Conservation (phyloP, 2,888 invertebrate genomes). For the Brachylomia viminalis region DNA sequence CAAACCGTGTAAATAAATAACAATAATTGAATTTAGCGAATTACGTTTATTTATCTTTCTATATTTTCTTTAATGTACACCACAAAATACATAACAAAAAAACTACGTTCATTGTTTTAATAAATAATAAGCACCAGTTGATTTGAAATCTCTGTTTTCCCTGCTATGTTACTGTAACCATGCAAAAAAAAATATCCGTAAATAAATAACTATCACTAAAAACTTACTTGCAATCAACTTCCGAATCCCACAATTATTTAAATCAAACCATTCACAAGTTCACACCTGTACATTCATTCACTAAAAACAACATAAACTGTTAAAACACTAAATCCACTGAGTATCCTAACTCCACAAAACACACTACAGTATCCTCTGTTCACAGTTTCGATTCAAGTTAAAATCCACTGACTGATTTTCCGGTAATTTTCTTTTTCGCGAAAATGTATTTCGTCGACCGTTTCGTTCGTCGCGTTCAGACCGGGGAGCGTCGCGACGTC, state of each 20-base stretch:
- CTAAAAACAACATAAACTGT: slow-evolving; percentile 57
- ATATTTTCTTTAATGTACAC: no score
- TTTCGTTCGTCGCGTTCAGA: slow-evolving; percentile 47
- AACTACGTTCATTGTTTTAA: no score
- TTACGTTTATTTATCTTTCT: not conserved
- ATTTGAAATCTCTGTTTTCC: not conserved
- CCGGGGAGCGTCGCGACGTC: slow-evolving; percentile 41
- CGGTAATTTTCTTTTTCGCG: slow-evolving; percentile 51
- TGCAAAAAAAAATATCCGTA: not conserved
- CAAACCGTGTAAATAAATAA: slow-evolving; percentile 19
- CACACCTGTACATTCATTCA: slow-evolving; percentile 63
- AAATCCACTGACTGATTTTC: slow-evolving; percentile 48
- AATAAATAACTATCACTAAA: not conserved
- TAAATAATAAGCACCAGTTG: not conserved
- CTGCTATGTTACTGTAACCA: not conserved
- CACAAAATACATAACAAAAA: no score
- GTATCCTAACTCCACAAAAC: slow-evolving; percentile 41
- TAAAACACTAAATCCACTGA: slow-evolving; percentile 64
- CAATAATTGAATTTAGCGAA: slow-evolving; percentile 12
- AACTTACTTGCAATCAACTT: slow-evolving; percentile 61
- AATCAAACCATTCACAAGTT: slow-evolving; percentile 64
- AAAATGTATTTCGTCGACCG: slow-evolving; percentile 55
- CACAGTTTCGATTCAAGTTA: slow-evolving; percentile 51
- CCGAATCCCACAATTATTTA: slow-evolving; percentile 51
- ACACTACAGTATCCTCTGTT: slow-evolving; percentile 37